Percentiles rank a stretch among this genome's conserved stretches.
Evolutionary conservation across 2,113 vertebrate genomes (phyloP).

Genomic region (Leptocoma aspasia): DNA sequence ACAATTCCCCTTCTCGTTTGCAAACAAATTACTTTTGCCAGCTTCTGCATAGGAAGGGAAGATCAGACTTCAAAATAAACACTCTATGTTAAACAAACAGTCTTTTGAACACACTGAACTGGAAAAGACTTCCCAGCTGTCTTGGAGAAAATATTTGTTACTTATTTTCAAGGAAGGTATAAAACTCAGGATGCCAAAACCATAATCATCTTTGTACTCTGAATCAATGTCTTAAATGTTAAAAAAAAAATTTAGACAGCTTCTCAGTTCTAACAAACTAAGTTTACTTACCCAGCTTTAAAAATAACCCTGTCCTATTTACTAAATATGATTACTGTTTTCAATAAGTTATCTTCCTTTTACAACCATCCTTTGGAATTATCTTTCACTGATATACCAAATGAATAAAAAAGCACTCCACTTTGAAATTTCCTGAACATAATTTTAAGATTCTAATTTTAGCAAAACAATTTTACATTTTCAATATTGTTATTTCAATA

Average conservation of each 20-base stretch:
- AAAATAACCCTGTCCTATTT: not conserved
- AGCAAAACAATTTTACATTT: not conserved
- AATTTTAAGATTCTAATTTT: not conserved
- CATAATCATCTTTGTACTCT: not conserved
- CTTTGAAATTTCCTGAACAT: not conserved
- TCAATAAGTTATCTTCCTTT: not conserved
- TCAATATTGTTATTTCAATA: not conserved
- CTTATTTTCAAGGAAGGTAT: not conserved
- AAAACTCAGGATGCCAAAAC: not conserved
- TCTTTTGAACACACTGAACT: not conserved
- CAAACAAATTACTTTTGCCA: conserved; percentile 37
- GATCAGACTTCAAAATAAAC: conserved; percentile 36
- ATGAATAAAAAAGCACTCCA: not conserved
- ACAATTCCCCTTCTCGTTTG: conserved; percentile 3
- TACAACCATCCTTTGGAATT: not conserved
- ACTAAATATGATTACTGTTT: not conserved
- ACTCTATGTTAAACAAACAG: not conserved
- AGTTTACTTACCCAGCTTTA: not conserved
- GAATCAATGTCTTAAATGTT: not conserved
- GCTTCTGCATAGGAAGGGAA: conserved; percentile 4
- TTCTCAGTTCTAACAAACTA: not conserved
- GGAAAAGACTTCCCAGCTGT: not conserved
- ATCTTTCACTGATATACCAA: not conserved
- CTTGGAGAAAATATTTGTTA: not conserved
- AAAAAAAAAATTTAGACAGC: not conserved